A percentile compares a stretch with the other conserved stretches of the same genome.
phyloP scores from a whole-genome alignment of 1,140 invertebrate genomes.

The Pararge aegeria region DNA sequence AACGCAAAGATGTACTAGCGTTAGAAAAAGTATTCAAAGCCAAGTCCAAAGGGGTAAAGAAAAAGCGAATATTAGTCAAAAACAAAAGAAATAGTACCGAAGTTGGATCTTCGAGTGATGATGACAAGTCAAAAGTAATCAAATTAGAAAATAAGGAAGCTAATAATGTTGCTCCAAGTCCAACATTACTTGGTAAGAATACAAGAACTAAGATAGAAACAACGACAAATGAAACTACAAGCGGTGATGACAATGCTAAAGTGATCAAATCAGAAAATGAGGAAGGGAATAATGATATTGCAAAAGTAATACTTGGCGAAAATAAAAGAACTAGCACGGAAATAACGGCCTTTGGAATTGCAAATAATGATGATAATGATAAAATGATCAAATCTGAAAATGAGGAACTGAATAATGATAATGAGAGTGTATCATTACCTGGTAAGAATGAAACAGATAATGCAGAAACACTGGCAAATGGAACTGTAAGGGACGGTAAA shows the following conservation, averaged over 20 bases:
- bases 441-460: background rate
- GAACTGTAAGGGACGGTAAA: too few relatives aligned
- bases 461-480: background rate
- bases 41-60: slow-evolving; percentile 70
- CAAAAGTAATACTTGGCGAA: background rate
- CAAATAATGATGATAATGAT: background rate
- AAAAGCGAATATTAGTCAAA: slow-evolving; percentile 62
- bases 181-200: background rate
- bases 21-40: slow-evolving; percentile 65
- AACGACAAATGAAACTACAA: too few relatives aligned
- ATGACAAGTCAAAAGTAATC: slow-evolving; percentile 54
- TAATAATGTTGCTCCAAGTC: slow-evolving; percentile 4
- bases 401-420: slow-evolving; percentile 39
- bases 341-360: background rate
- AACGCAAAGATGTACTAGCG: slow-evolving; percentile 51
- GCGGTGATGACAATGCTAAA: too few relatives aligned
- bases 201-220: background rate
- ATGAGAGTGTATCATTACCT: background rate
- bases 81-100: slow-evolving; percentile 48
- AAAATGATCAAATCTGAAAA: slow-evolving; percentile 31
- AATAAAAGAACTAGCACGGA: background rate
- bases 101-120: slow-evolving; percentile 9
- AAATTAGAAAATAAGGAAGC: slow-evolving; percentile 57
- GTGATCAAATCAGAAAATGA: too few relatives aligned
- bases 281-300: slow-evolving; percentile 14